A percentile compares a stretch with the other conserved stretches of the same genome.
Conservation (phyloP, 2,888 invertebrate genomes). For the Parnassius apollo region DNA sequence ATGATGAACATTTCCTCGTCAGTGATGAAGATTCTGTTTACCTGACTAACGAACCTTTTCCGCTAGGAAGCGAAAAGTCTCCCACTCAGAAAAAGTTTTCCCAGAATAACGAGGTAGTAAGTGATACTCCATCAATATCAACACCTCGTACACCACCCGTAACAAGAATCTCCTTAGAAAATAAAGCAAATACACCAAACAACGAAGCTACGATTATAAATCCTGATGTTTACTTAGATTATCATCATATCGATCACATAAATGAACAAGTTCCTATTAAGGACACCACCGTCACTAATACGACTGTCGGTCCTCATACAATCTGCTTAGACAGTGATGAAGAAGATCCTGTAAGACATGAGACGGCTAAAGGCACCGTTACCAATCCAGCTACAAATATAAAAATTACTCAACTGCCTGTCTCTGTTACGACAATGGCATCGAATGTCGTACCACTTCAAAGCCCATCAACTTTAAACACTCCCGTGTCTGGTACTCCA, state of each 20-base stretch:
- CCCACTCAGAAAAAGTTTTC: background rate
- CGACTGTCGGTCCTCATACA: background rate
- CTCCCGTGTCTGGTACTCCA: background rate
- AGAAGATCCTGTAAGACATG: constrained; percentile 1
- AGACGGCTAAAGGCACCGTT: background rate
- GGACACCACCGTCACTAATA: background rate
- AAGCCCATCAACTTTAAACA: background rate
- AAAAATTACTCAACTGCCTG: background rate
- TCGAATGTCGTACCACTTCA: background rate
- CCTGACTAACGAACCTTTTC: background rate
- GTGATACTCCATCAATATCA: background rate
- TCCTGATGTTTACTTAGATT: constrained; percentile 3
- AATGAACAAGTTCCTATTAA: background rate
- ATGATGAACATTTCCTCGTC: constrained; percentile 34
- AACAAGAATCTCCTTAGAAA: background rate
- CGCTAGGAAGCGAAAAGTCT: background rate
- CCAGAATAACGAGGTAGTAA: background rate
- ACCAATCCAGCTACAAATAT: background rate
- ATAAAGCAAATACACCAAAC: background rate
- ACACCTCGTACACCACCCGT: background rate
- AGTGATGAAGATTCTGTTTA: constrained; percentile 1
- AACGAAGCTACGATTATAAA: background rate
- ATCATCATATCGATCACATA: background rate
- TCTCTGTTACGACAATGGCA: background rate
- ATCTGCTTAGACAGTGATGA: constrained; percentile 22